Evolutionary conservation across 2,888 invertebrate genomes (phyloP), one percentile per base, ranked within the genome.

Genomic region (Apamea sordens): DNA sequence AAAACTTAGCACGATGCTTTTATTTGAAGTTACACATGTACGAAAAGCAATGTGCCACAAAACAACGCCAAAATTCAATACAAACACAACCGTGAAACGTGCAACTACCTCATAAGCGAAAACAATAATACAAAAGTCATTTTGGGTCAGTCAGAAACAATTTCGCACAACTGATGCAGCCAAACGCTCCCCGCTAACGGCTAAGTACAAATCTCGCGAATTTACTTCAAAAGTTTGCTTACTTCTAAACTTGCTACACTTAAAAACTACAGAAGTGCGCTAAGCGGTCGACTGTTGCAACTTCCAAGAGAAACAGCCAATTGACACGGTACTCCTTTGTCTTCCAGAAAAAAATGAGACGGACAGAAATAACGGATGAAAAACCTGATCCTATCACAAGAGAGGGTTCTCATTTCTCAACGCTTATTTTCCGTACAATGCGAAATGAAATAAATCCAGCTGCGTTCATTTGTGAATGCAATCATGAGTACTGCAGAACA

Each of bases 401-500:
- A 65, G 74, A 73, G 70, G 71, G 63, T 75, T 78, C 69, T 67
- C 82, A 83, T 82, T 78, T 79, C 67, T 75, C 76, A 73, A 59
- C 68, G 72, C 41, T 82, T 82, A 76, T 80, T 80, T 81, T 71
- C 67, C 64, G 65, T 65, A 84, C 81, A 87, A 87, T 80, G 72
- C 80, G 77, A 84, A 41, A 75, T 56, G 78, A 82, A 87, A 91
- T 89, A 87, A 89, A 87, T 87, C 77, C 85, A 86, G 83, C 82
- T 86, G 85, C 79, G 77, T 84, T 80, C 86, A 86, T 87, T 88
- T 83, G 82, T 82, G 78, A 83, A 84, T 83, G 86, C 86, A 90
- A 89, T 88, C 86, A 85, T 82, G 85, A 84, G 77, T 67, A 84
- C 67, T 77, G 65, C 67, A 36, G 76, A 76, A 77, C 75, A 78